Evolutionary conservation across 2,113 vertebrate species (phyloP), one percentile per base, ranked within the genome.

Genomic region (Proterorhinus semilunaris): DNA sequence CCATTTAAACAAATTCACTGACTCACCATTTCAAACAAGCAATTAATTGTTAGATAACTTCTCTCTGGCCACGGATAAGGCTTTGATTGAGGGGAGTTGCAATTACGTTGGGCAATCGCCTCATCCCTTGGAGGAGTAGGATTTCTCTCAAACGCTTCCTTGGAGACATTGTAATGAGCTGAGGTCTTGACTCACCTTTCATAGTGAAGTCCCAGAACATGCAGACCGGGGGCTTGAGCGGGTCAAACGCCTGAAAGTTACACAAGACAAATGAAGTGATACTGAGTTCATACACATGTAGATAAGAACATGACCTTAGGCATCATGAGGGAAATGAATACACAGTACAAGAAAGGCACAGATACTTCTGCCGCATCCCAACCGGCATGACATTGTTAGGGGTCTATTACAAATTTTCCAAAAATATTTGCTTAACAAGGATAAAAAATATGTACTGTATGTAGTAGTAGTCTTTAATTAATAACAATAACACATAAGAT

Each of bases 131-230:
- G 27, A 58, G 55, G 9, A 12, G 55, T 42, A 57, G 7, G 7
- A 10, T 27, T 57, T 12, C 54, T 57, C 21, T 3, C 12, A 59
- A 36, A 15, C 7, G 64, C 0, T 10, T 68, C 58, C 66, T 50
- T 36, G 46, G 3, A 27, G 67, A 44, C 44, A n/a, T 43, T 17
- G 44, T 4, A 10, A 7, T 64, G 36, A 50, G 53, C n/a, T 45
- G 12, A 49, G 15, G 21, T 36, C 45, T 51, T 62, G 47, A 85
- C 94, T 92, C 90, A 98, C 96, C 68, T n/a, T 94, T 94, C 83
- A 94, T 91, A 63, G 71, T 89, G 90, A 95, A 93, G 92, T 98
- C 94, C 97, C 98, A 99, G 91, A 98, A 98, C 77, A 95, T 93
- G 80, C 97, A 98, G 27, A 91, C 86, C 10, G 92, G 93, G 13